Evolutionary conservation across 2,113 vertebrate species (phyloP).

Genomic region (Tor tambroides): DNA sequence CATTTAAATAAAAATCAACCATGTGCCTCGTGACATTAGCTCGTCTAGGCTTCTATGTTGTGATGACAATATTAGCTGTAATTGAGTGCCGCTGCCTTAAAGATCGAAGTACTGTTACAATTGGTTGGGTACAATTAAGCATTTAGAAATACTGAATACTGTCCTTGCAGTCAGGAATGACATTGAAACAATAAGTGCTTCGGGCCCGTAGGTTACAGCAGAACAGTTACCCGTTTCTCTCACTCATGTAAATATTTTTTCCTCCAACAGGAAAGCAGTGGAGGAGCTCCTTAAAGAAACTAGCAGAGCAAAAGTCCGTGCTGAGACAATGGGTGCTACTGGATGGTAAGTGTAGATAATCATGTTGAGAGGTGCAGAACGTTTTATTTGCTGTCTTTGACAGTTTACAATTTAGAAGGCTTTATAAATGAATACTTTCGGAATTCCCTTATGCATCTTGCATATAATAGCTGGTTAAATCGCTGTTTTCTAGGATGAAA

Average conservation of each 20-base stretch:
- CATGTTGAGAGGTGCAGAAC: no score
- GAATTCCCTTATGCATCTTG: no score
- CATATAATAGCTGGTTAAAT: constrained; percentile 36
- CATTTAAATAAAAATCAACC: no score
- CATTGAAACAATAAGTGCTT: background rate
- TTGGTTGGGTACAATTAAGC: background rate
- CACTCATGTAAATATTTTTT: background rate
- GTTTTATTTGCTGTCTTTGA: no score
- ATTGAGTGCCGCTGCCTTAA: background rate
- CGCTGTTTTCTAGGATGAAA: constrained; percentile 85
- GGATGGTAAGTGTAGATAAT: constrained; percentile 84
- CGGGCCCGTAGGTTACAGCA: background rate
- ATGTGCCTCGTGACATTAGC: no score
- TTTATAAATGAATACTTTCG: background rate
- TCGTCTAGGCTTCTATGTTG: no score
- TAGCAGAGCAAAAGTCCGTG: constrained; percentile 88
- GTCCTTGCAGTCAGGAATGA: background rate
- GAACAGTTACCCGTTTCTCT: background rate
- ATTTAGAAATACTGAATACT: background rate
- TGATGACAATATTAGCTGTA: no score
- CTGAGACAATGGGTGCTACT: constrained; percentile 96
- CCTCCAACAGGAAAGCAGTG: constrained; percentile 83
- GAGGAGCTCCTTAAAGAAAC: constrained; percentile 95
- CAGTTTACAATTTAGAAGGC: background rate
- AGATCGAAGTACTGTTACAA: background rate